Evolutionary conservation across 2,113 vertebrate genomes (phyloP).

Genomic region (Drymodes brunneopygia): DNA sequence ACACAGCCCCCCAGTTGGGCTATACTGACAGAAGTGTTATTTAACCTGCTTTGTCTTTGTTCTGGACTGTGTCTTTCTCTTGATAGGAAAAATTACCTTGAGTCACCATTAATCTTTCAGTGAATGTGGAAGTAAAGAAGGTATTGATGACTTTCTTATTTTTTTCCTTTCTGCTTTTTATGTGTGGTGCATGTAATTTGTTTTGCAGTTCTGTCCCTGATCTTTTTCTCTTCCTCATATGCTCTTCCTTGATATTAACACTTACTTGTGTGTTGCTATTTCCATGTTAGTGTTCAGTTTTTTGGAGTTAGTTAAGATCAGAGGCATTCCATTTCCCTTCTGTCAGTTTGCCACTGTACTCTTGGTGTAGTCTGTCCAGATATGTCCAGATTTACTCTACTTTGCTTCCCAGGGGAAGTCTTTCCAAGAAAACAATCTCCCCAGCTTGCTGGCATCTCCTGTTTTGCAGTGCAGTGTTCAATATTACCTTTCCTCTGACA

Average conservation of each 20-base stretch:
- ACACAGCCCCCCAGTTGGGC: neutral
- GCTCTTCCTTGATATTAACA: neutral
- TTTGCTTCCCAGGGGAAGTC: neutral
- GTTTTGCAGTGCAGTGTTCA: neutral
- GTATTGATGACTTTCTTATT: neutral
- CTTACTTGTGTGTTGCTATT: neutral
- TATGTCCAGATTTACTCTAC: neutral
- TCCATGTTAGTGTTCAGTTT: neutral
- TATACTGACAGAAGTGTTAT: neutral
- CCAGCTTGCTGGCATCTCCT: neutral
- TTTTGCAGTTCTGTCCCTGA: neutral
- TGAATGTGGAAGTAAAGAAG: neutral
- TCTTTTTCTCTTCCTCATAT: neutral
- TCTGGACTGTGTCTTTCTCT: neutral
- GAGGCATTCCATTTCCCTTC: neutral
- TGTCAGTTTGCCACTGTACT: neutral
- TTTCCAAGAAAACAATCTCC: neutral
- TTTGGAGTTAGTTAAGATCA: neutral
- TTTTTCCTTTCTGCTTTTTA: neutral
- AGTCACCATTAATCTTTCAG: neutral
- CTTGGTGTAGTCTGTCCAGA: neutral
- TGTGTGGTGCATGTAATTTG: neutral
- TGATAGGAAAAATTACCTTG: neutral
- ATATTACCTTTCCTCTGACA: neutral
- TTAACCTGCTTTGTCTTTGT: neutral